Percentiles rank a stretch among this genome's conserved stretches.
These are phyloP conservation scores for Sanderia malayensis DNA, from an alignment of 30 jellyfish, hydroid and myxozoan genomes.

Conservation along the genomic window DNA sequence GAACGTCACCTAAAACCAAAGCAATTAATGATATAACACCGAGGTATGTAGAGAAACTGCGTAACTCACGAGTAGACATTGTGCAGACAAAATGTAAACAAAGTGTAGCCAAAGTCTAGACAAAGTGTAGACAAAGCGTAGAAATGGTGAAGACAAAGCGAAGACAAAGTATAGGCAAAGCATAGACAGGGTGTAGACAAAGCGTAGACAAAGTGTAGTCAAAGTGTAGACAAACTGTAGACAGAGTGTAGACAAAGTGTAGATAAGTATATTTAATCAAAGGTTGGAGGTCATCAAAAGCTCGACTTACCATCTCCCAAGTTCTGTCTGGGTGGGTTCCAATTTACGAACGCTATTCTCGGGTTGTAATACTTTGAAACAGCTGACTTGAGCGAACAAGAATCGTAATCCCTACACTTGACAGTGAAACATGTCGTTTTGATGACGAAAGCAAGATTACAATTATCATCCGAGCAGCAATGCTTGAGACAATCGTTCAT, in stretches of 20 bases:
- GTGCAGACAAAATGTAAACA: too few species aligned
- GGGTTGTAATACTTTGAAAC: conserved; percentile 84
- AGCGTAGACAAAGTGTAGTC: too few species aligned
- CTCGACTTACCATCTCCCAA: conserved; percentile 69
- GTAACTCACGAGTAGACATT: too few species aligned
- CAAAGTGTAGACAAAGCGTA: too few species aligned
- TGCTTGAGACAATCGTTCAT: conserved; percentile 82
- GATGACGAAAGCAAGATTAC: conserved; percentile 97
- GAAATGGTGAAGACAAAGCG: too few species aligned
- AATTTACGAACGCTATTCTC: conserved; percentile 76
- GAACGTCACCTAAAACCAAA: conserved; percentile 29
- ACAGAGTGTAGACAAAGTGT: too few species aligned
- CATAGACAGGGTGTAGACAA: too few species aligned
- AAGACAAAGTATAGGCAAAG: too few species aligned
- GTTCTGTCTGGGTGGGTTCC: conserved; percentile 96
- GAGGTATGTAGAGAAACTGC: too few species aligned
- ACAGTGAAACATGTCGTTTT: conserved; percentile 91
- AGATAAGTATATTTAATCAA: not conserved
- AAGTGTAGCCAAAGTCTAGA: too few species aligned
- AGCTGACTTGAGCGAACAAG: conserved; percentile 89
- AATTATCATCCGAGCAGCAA: conserved; percentile 86
- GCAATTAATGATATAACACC: too few species aligned
- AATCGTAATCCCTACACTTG: conserved; percentile 81
- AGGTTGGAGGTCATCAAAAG: not conserved
- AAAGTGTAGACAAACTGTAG: too few species aligned